Evolutionary conservation across 2,113 vertebrate genomes (phyloP).

Genomic region (Crotalus tigris): DNA sequence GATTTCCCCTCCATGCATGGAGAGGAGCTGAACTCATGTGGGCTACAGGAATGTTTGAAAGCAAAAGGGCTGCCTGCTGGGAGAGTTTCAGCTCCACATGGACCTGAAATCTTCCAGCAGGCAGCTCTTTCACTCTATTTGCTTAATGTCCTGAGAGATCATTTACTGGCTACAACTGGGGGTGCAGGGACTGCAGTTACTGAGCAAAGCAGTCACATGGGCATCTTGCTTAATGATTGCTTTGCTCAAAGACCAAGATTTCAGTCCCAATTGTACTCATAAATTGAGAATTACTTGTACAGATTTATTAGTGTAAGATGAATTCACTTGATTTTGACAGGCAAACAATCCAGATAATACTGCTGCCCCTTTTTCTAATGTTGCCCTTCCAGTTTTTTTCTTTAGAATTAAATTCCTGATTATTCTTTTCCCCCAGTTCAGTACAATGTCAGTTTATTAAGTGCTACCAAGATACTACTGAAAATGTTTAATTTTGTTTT

Average conservation of each 20-base stretch:
- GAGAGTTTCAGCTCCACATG: too few relatives aligned
- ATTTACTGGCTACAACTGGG: neutral
- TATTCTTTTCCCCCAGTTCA: neutral
- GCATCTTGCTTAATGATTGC: neutral
- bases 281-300: neutral
- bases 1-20: neutral
- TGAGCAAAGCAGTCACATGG: neutral
- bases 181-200: neutral
- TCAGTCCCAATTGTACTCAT: neutral
- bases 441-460: neutral
- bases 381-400: neutral
- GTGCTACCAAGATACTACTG: neutral
- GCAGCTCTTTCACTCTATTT: neutral
- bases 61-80: neutral
- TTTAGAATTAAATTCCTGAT: neutral
- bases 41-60: too few relatives aligned
- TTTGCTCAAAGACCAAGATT: neutral
- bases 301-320: neutral
- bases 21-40: neutral
- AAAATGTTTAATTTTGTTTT: neutral
- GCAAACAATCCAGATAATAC: neutral
- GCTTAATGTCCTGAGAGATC: neutral
- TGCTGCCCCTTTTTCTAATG: neutral
- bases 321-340: neutral
- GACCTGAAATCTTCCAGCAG: neutral